Conservation (phyloP, 2,113 vertebrate species). For the Scatophagus argus region DNA sequence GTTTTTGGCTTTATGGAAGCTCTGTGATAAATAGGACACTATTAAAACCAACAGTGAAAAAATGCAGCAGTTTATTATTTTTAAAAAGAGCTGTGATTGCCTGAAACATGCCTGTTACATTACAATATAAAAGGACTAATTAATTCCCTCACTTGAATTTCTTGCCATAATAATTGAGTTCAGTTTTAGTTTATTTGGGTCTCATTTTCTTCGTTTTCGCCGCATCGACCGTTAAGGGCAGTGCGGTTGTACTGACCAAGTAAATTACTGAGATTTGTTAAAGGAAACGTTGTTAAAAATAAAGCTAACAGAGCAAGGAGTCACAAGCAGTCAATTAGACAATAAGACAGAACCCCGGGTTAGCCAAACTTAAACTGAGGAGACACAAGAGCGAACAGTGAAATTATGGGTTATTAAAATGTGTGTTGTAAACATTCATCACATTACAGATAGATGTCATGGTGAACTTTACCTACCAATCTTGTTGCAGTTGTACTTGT, state of each 20-base stretch:
- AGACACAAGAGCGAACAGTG: too few relatives aligned
- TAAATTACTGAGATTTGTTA: not conserved
- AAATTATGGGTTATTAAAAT: too few relatives aligned
- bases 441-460: not conserved
- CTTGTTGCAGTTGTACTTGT: not conserved
- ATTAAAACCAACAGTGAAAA: not conserved
- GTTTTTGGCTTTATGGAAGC: slow-evolving; percentile 22
- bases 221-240: not conserved
- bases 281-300: not conserved
- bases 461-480: not conserved
- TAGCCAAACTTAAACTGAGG: not conserved
- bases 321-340: not conserved
- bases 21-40: slow-evolving; percentile 4
- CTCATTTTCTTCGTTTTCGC: not conserved
- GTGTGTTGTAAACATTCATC: not conserved
- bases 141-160: not conserved
- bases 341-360: not conserved
- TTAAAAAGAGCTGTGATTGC: slow-evolving; percentile 1
- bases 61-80: slow-evolving; percentile 14
- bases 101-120: not conserved
- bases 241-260: not conserved
- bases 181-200: not conserved
- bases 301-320: not conserved
- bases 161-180: not conserved
- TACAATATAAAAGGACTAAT: not conserved